Conservation (phyloP, 2,888 invertebrate genomes). For the Sicus ferrugineus region DNA sequence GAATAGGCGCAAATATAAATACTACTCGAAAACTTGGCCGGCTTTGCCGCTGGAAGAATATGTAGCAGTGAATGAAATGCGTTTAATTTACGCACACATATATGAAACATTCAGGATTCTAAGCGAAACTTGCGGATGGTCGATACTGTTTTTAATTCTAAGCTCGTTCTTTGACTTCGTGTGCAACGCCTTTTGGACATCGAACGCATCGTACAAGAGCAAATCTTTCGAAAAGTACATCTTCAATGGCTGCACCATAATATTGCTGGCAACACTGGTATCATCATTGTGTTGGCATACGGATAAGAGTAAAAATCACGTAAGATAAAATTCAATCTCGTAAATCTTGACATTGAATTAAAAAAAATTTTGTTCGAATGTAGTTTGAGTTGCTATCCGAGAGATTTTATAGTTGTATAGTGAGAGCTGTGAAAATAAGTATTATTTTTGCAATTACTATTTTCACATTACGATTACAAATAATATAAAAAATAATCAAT, state of each 20-base stretch:
- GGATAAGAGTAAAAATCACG: conserved; percentile 51
- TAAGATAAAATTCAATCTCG: no score
- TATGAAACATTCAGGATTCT: conserved; percentile 36
- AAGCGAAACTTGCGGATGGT: conserved; percentile 41
- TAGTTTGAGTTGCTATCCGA: no score
- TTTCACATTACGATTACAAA: no score
- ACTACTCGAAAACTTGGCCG: conserved; percentile 46
- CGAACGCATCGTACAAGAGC: conserved; percentile 19
- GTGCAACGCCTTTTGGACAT: conserved; percentile 43
- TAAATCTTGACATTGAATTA: no score
- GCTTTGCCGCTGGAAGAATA: conserved; percentile 46
- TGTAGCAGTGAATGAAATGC: conserved; percentile 39
- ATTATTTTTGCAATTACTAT: no score
- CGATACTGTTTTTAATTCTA: conserved; percentile 38
- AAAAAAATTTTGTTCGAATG: no score
- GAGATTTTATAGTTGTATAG: no score
- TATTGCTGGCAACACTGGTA: conserved; percentile 46
- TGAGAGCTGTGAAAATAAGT: no score
- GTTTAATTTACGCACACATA: conserved; percentile 41
- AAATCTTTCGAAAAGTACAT: conserved; percentile 38
- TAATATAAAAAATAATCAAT: no score
- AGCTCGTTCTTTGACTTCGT: conserved; percentile 42
- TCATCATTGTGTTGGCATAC: conserved; percentile 49
- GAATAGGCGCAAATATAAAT: conserved; percentile 22
- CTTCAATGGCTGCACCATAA: conserved; percentile 45